Conservation (phyloP, 2,113 vertebrate genomes). For the Gorilla gorilla region DNA sequence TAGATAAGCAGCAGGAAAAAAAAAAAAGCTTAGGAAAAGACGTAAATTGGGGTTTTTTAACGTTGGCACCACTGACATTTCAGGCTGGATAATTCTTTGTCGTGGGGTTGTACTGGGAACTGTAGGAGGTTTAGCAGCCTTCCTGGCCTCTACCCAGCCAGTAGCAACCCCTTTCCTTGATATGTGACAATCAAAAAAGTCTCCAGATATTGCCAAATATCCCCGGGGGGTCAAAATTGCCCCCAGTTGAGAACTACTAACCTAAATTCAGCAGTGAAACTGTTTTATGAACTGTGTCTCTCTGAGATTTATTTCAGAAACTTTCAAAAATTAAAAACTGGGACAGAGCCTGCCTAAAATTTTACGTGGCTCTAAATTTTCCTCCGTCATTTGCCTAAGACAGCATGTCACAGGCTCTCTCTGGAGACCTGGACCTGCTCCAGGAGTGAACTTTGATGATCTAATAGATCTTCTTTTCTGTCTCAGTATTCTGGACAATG, state of each 20-base stretch:
- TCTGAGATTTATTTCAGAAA: constrained; percentile 1
- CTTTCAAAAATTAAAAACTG: not conserved
- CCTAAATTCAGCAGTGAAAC: not conserved
- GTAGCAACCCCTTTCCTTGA: not conserved
- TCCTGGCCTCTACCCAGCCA: not conserved
- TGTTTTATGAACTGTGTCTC: not conserved
- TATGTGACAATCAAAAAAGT: not conserved
- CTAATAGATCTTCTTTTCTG: constrained; percentile 41
- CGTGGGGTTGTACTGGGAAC: too few relatives aligned
- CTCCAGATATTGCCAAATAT: not conserved
- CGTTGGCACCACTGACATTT: not conserved
- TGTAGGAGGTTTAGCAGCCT: too few relatives aligned
- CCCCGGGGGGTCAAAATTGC: not conserved
- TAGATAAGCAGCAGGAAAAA: not conserved
- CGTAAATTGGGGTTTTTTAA: not conserved
- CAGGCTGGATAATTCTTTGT: not conserved
- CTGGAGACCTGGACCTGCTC: not conserved
- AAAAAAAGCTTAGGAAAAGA: not conserved
- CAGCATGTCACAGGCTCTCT: not conserved
- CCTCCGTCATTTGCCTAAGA: not conserved
- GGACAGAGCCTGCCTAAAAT: not conserved
- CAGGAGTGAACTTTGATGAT: constrained; percentile 8
- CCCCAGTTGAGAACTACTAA: not conserved
- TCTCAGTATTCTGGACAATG: constrained; percentile 41
- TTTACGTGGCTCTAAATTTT: not conserved